Evolutionary conservation across 2,888 invertebrate genomes (phyloP).

Genomic region (Cantharis nigra): DNA sequence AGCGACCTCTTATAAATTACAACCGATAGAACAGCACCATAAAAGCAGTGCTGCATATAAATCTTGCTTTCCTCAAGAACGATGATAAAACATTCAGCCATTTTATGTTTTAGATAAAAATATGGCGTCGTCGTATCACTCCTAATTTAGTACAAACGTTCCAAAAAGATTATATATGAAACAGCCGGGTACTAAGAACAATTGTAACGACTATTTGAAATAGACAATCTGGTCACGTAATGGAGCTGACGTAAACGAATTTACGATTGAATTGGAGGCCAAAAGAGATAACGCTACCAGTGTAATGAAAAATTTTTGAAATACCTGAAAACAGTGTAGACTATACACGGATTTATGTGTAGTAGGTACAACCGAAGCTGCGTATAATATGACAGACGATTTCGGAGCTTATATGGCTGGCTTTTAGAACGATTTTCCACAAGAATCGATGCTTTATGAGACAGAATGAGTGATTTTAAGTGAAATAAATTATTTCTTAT

Average conservation of each 20-base stretch:
- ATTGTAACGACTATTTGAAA: conserved; percentile 15
- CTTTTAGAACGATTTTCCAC: conserved; percentile 14
- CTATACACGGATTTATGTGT: conserved; percentile 26
- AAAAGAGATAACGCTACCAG: conserved; percentile 8
- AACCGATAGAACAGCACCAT: conserved; percentile 17
- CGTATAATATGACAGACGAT: conserved; percentile 18
- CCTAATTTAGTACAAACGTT: conserved; percentile 22
- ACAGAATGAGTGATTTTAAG: conserved; percentile 31
- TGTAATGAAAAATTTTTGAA: conserved; percentile 22
- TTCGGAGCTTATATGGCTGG: conserved; percentile 9
- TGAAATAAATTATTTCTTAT: conserved; percentile 33
- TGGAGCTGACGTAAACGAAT: conserved; percentile 7
- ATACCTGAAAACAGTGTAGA: conserved; percentile 21
- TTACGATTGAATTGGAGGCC: neutral
- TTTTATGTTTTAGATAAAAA: conserved; percentile 21
- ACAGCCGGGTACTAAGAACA: conserved; percentile 18
- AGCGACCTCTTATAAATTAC: conserved; percentile 17
- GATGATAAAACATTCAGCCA: conserved; percentile 25
- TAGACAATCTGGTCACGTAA: conserved; percentile 13
- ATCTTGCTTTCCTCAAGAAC: conserved; percentile 24
- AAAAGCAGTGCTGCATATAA: conserved; percentile 21
- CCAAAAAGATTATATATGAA: conserved; percentile 21
- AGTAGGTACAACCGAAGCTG: conserved; percentile 19
- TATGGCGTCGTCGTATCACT: conserved; percentile 20
- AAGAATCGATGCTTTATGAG: conserved; percentile 21